A percentile compares a stretch with the other conserved stretches of the same genome.
These are phyloP conservation scores for Drosophila kanekoi DNA, from an alignment of 2,888 invertebrate species.

Conservation along the genomic window DNA sequence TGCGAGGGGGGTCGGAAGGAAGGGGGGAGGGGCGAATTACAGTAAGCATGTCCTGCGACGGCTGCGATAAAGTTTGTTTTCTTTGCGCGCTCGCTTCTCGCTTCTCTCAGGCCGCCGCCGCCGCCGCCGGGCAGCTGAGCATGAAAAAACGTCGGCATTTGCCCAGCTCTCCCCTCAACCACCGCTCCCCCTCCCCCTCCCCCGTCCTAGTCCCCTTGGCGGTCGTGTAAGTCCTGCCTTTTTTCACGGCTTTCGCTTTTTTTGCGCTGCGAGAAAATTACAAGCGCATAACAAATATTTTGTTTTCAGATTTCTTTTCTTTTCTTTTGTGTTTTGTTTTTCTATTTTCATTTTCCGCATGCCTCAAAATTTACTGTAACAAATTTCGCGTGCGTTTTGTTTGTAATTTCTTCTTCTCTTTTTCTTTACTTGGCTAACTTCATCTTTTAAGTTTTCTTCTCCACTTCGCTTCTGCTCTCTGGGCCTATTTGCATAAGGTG, in stretches of 20 bases:
- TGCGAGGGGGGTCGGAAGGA: not conserved
- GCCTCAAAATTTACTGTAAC: conserved; percentile 34
- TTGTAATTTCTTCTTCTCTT: conserved; percentile 26
- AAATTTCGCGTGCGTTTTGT: conserved; percentile 50
- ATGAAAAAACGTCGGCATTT: conserved; percentile 61
- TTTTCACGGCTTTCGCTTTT: conserved; percentile 56
- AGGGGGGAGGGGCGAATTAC: conserved; percentile 19
- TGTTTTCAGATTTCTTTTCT: conserved; percentile 66
- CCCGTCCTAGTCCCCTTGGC: not conserved
- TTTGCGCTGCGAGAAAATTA: conserved; percentile 66
- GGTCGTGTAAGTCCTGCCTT: conserved; percentile 25
- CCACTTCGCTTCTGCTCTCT: conserved; percentile 2
- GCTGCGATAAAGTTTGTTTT: conserved; percentile 68
- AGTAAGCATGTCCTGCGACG: conserved; percentile 65
- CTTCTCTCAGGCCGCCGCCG: conserved; percentile 3
- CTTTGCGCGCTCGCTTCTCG: conserved; percentile 26
- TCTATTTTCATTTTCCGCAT: conserved; percentile 17
- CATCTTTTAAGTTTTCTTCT: conserved; percentile 16
- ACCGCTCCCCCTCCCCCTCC: not conserved
- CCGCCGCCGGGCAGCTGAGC: conserved; percentile 62
- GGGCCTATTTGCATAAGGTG: conserved; percentile 74
- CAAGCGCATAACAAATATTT: conserved; percentile 80
- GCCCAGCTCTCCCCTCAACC: conserved; percentile 12
- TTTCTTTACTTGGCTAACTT: conserved; percentile 1
- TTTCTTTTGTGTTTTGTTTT: conserved; percentile 2